phyloP scores from a whole-genome alignment of 2,888 invertebrate genomes.

The Cheilosia variabilis region DNA sequence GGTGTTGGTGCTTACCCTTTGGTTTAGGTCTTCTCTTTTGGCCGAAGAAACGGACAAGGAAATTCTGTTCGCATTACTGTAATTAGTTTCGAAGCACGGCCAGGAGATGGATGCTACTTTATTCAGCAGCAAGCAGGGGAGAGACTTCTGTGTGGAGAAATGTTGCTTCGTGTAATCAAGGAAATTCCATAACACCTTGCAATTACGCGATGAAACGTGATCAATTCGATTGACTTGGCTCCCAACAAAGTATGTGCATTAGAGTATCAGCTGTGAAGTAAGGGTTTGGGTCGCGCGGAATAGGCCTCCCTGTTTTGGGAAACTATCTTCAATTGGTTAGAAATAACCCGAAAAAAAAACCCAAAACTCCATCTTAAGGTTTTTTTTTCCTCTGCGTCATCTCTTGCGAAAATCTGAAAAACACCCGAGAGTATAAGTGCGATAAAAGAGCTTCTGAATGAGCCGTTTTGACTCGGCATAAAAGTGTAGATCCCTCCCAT shows the following conservation, averaged over 20 bases:
- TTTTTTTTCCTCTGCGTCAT: too few species aligned
- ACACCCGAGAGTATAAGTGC: too few species aligned
- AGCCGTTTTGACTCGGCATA: too few species aligned
- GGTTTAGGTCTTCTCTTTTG: constrained; percentile 34
- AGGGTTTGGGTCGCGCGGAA: not conserved
- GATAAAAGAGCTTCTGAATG: too few species aligned
- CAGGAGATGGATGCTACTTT: constrained; percentile 68
- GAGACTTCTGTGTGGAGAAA: constrained; percentile 22
- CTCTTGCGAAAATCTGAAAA: too few species aligned
- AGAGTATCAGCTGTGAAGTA: not conserved
- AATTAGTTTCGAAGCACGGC: constrained; percentile 60
- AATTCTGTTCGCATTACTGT: constrained; percentile 66
- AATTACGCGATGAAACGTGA: constrained; percentile 63
- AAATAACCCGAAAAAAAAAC: too few species aligned
- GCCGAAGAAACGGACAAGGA: constrained; percentile 47
- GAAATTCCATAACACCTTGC: constrained; percentile 69
- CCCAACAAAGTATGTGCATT: constrained; percentile 26
- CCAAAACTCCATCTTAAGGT: too few species aligned
- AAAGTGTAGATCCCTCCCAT: too few species aligned
- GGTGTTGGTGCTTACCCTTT: constrained; percentile 53
- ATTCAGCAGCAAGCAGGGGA: constrained; percentile 32
- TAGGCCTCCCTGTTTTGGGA: too few species aligned
- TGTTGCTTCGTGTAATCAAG: constrained; percentile 58
- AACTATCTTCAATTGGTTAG: too few species aligned
- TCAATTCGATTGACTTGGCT: constrained; percentile 52